These are phyloP conservation scores for Pseudomyrmex sp. DNA, from an alignment of 1,140 invertebrate species.

Conservation along the genomic window DNA sequence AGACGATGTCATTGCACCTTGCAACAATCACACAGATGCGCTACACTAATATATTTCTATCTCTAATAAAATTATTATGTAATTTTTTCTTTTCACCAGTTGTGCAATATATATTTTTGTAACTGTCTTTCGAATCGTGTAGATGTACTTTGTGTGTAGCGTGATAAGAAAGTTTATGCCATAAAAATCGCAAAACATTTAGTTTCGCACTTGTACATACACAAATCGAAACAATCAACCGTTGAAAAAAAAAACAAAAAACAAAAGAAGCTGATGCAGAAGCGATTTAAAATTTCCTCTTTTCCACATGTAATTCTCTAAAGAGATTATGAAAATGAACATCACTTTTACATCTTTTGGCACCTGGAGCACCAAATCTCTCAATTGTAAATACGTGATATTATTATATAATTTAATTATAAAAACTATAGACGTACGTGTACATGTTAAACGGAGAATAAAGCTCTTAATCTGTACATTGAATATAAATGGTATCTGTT, in stretches of 20 bases:
- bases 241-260: too few species aligned
- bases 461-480: constrained; percentile 76
- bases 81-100: constrained; percentile 62
- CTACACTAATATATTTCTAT: constrained; percentile 42
- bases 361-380: constrained; percentile 69
- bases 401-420: constrained; percentile 62
- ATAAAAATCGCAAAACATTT: constrained; percentile 32
- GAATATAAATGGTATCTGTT: constrained; percentile 29
- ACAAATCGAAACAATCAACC: constrained; percentile 13
- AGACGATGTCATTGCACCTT: constrained; percentile 19
- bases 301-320: constrained; percentile 39
- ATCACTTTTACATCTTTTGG: constrained; percentile 52
- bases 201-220: constrained; percentile 71
- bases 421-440: constrained; percentile 58
- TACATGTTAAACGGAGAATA: constrained; percentile 75
- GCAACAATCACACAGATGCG: constrained; percentile 43
- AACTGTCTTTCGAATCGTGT: constrained; percentile 73
- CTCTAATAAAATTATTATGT: constrained; percentile 5
- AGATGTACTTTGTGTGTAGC: constrained; percentile 62
- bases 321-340: constrained; percentile 21
- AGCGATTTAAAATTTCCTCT: constrained; percentile 43
- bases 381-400: constrained; percentile 73
- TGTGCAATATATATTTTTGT: constrained; percentile 79
- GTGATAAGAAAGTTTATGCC: constrained; percentile 38
- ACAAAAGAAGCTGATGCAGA: background rate